A percentile compares a stretch with the other conserved stretches of the same genome.
Evolutionary conservation across 2,888 invertebrate species (phyloP).

Genomic region (Dusona sp.): DNA sequence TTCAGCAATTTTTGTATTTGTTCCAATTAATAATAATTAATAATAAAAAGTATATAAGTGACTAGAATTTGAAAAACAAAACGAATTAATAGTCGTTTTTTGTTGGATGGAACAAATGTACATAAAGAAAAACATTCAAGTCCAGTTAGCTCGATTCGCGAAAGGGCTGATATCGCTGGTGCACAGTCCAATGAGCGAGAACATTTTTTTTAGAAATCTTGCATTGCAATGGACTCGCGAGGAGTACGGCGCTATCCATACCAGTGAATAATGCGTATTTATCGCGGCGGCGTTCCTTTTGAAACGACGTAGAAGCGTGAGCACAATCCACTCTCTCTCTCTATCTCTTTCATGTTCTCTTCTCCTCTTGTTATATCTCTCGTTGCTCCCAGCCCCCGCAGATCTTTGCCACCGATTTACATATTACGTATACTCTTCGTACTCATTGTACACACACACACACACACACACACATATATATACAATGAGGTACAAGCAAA

Average conservation of each 20-base stretch:
- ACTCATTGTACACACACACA: conserved; percentile 37
- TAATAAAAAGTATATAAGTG: background rate
- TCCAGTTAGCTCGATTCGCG: conserved; percentile 36
- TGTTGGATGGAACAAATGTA: background rate
- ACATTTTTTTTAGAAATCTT: conserved; percentile 48
- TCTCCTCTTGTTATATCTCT: conserved; percentile 31
- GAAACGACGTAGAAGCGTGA: conserved; percentile 72
- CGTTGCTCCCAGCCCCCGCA: conserved; percentile 61
- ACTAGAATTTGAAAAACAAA: conserved; percentile 22
- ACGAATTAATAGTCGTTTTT: conserved; percentile 7
- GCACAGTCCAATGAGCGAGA: conserved; percentile 29
- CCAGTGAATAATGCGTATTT: conserved; percentile 81
- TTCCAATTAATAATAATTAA: conserved; percentile 23
- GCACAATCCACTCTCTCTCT: conserved; percentile 36
- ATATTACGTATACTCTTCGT: conserved; percentile 63
- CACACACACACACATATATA: background rate
- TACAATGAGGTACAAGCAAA: conserved; percentile 1
- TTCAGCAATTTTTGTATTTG: conserved; percentile 28
- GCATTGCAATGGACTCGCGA: conserved; percentile 64
- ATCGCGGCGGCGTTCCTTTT: conserved; percentile 81
- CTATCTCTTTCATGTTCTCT: conserved; percentile 45
- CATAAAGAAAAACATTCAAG: conserved; percentile 44
- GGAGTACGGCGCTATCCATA: conserved; percentile 72
- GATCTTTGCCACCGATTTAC: conserved; percentile 64
- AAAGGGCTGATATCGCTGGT: conserved; percentile 46